Conservation (phyloP, 2,113 vertebrate genomes). For the Psittacara wagleri region DNA sequence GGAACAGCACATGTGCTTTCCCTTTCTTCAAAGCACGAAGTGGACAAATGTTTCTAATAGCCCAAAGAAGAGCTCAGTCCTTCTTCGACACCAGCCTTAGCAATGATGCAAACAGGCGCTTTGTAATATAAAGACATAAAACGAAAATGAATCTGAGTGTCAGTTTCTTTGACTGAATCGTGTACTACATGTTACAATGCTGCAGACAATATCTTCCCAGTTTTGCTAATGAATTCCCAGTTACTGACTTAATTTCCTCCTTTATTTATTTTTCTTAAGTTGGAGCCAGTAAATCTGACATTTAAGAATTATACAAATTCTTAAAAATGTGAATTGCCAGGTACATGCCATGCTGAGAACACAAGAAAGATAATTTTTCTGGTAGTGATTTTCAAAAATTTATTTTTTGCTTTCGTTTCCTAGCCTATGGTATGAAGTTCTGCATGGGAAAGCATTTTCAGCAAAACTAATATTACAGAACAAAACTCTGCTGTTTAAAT, state of each 20-base stretch:
- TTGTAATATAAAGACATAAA: background rate
- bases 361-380: background rate
- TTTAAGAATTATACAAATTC: background rate
- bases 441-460: background rate
- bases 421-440: background rate
- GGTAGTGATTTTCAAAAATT: background rate
- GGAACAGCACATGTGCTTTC: background rate
- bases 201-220: background rate
- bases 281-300: background rate
- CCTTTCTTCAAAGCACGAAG: background rate
- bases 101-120: background rate
- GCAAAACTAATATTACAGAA: background rate
- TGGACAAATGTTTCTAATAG: background rate
- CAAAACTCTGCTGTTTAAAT: background rate
- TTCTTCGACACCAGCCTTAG: background rate
- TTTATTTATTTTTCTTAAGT: background rate
- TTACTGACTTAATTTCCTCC: constrained; percentile 1
- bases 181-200: background rate
- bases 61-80: background rate
- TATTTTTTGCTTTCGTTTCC: background rate
- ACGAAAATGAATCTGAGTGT: background rate
- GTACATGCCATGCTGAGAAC: background rate
- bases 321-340: background rate
- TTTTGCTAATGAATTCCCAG: background rate
- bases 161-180: background rate